Evolutionary conservation across 2,113 vertebrate species (phyloP), one percentile per base, ranked within the genome.

Genomic region (Tragulus kanchil): DNA sequence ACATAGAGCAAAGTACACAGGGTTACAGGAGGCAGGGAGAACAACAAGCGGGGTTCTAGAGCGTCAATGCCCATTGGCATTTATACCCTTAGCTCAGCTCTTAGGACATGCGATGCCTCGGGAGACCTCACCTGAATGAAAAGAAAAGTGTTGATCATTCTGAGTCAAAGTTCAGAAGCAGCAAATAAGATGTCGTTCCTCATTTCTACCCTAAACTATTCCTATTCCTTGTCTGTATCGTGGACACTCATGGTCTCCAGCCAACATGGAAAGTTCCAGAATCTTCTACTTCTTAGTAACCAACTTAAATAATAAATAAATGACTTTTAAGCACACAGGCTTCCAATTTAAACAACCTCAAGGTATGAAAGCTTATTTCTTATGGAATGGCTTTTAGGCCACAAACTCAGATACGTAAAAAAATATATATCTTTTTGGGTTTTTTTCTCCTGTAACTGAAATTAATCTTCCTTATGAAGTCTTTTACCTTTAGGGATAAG

Each of bases 401-500:
- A n/a, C 56, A 93, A 61, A 36, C 9, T 71, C 71, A 6, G 26
- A 26, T 85, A 45, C 45, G 26, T 36, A n/a, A 12, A 81, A 90
- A 90, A 64, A 48, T 25, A 89, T 21, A 56, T 36, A 85, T 23
- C 23, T 54, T 85, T 89, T 56, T 52, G 75, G 77, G 8, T 50
- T n/a, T n/a, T n/a, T 56, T 56, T 23, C 71, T 23, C 11, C 71
- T 73, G 23, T 48, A 23, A 50, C 56, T 42, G 16, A 81, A 90
- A 62, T 79, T 45, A 62, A 54, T 21, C 85, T 62, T 90, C 85
- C 64, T 85, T 26, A 78, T 56, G 61, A 71, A 85, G 26, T 28
- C 16, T 28, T 93, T 56, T 71, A 78, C 45, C 91, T 90, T 78
- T 26, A 93, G 71, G 62, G 78, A n/a, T 9, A 54, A 90, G 52